phyloP scores from a whole-genome alignment of 1,140 invertebrate genomes.

The Diorhabda sublineata region DNA sequence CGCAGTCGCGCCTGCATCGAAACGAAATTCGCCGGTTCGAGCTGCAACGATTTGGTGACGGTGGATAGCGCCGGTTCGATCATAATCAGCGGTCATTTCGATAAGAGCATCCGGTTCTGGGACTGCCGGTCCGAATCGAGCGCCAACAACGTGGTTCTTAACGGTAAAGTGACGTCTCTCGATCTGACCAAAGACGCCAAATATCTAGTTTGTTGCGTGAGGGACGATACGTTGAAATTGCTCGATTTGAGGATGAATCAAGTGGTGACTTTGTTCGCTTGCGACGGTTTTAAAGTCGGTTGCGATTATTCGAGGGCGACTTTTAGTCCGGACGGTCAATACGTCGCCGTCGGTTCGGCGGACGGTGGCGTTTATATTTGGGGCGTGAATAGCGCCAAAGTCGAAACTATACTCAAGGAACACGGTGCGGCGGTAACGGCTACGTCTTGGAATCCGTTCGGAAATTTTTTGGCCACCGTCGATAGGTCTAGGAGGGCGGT shows the following conservation, averaged over 20 bases:
- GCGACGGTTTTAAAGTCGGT: constrained; percentile 90
- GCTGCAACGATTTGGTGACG: constrained; percentile 92
- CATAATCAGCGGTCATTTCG: constrained; percentile 96
- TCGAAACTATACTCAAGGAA: constrained; percentile 82
- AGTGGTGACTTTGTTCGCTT: constrained; percentile 85
- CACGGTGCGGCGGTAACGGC: constrained; percentile 84
- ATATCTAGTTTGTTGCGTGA: constrained; percentile 83
- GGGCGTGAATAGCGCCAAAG: constrained; percentile 73
- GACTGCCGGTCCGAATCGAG: constrained; percentile 79
- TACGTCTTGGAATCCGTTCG: constrained; percentile 87
- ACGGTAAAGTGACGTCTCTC: constrained; percentile 93
- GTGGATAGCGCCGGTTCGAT: constrained; percentile 82
- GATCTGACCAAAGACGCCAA: constrained; percentile 88
- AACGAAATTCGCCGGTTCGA: constrained; percentile 95
- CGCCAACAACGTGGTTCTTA: constrained; percentile 79
- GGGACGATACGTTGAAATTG: constrained; percentile 92
- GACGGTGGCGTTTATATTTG: constrained; percentile 92
- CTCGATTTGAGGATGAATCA: constrained; percentile 93
- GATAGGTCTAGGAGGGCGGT: constrained; percentile 81
- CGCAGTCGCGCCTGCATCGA: constrained; percentile 89
- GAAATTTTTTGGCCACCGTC: constrained; percentile 78
- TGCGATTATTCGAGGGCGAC: constrained; percentile 90
- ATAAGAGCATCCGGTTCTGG: constrained; percentile 96
- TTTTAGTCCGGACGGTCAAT: constrained; percentile 86
- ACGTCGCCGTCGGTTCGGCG: constrained; percentile 82